Conservation (phyloP, 2,113 vertebrate species). For the Chloroceryle aenea region DNA sequence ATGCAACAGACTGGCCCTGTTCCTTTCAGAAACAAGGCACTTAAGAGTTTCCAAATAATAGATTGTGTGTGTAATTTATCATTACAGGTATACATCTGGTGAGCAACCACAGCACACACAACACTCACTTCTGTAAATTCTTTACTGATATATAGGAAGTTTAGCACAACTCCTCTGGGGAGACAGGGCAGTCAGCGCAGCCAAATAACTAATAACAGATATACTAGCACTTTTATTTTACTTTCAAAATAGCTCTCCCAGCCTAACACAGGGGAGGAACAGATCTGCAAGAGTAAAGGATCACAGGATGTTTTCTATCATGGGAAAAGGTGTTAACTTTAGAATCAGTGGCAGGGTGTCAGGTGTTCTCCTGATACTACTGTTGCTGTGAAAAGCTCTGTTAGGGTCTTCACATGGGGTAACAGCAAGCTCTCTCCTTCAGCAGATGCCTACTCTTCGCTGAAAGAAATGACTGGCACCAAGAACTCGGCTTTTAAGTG, state of each 20-base stretch:
- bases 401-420: neutral
- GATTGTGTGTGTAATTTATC: neutral
- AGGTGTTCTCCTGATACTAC: neutral
- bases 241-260: neutral
- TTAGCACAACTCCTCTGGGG: neutral
- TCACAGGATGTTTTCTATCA: neutral
- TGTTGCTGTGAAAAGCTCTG: neutral
- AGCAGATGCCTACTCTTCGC: neutral
- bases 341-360: neutral
- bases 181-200: neutral
- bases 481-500: neutral
- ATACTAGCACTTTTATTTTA: neutral
- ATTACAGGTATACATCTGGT: neutral
- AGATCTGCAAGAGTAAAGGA: neutral
- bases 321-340: neutral
- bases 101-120: neutral
- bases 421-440: neutral
- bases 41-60: neutral
- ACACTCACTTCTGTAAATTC: neutral
- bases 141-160: neutral
- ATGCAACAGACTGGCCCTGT: neutral
- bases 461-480: accelerated
- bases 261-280: neutral
- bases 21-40: neutral
- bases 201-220: neutral